Percentiles rank a stretch among this genome's conserved stretches.
Conservation (phyloP, 2,797 vertebrate genomes). For the Mastacembelus armatus region DNA sequence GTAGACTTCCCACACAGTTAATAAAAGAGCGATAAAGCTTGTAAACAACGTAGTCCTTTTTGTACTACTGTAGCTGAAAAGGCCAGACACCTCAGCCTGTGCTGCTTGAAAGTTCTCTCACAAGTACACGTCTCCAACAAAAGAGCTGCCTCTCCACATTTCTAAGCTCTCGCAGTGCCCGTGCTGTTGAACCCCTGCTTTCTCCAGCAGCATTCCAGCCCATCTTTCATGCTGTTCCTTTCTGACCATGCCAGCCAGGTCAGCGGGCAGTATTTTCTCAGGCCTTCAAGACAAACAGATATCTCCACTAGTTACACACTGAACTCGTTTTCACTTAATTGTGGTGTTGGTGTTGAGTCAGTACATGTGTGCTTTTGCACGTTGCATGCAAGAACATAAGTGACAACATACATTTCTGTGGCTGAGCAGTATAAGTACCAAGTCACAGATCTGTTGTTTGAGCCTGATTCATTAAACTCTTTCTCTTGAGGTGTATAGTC, state of each 20-base stretch:
- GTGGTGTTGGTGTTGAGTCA: not conserved
- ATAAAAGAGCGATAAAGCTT: conserved; percentile 70
- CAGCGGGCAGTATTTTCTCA: conserved; percentile 85
- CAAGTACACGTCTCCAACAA: conserved; percentile 67
- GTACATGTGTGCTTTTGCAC: not conserved
- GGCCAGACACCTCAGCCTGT: conserved; percentile 65
- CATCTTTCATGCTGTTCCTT: conserved; percentile 80
- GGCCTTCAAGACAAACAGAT: conserved; percentile 62
- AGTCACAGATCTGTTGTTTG: not conserved
- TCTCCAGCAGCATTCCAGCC: conserved; percentile 68
- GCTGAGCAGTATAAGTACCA: not conserved
- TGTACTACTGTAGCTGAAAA: conserved; percentile 71
- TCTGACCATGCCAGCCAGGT: conserved; percentile 78
- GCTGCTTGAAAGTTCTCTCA: conserved; percentile 73
- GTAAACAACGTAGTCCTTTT: conserved; percentile 58
- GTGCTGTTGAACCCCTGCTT: conserved; percentile 70
- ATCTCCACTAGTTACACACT: conserved; percentile 15
- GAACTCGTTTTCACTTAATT: not conserved
- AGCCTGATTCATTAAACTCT: not conserved
- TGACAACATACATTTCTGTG: not conserved
- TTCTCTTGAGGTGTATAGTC: not conserved
- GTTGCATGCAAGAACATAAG: not conserved
- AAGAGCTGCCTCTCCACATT: conserved; percentile 61
- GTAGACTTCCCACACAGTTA: conserved; percentile 70
- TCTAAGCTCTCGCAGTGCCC: conserved; percentile 65